Evolutionary conservation across 2,888 invertebrate genomes (phyloP), one percentile per base, ranked within the genome.

Genomic region (Lasioglossum figueresi): DNA sequence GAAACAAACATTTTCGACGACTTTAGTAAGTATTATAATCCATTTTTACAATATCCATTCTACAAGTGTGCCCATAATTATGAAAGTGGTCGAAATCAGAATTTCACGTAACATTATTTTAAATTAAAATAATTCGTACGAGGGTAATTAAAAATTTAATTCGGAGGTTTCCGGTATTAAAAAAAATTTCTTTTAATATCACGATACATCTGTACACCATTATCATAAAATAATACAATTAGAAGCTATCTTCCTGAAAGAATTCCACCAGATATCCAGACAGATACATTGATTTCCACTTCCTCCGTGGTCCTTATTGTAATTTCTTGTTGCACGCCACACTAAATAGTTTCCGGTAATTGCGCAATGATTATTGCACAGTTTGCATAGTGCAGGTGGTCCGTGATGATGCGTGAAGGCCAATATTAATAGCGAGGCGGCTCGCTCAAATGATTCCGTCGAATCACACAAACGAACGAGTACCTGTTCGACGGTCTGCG

Each of bases 341-440:
- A 34, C 56, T 12, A 34, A 78, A 71, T 52, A 80, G 59, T 83
- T 71, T 76, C 70, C 76, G 45, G 34, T 68, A 73, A 79, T 79
- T 73, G 81, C 77, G 14, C 72, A 77, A 31, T 76, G 84, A 83
- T 88, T 83, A 83, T 79, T 63, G 78, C 31, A 72, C 63, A 73
- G 79, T 88, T 88, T 85, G 81, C 88, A 78, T 80, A 75, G 77
- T 45, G n/a, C 45, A 70, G 40, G 70, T 27, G 78, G 73, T 76
- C 72, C 83, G 80, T 79, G 80, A 86, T 82, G 76, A 59, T 56
- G 79, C 83, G 74, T 45, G 76, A 81, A 79, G 79, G 75, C 74
- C 84, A 86, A 88, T 86, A 86, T 88, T 88, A 88, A 88, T 84
- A 88, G 84, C 77, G 76, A 59, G 82, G 52, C 78, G 74, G 75